Evolutionary conservation across 1,140 invertebrate genomes (phyloP).

Genomic region (Aphelinus atriplicis): DNA sequence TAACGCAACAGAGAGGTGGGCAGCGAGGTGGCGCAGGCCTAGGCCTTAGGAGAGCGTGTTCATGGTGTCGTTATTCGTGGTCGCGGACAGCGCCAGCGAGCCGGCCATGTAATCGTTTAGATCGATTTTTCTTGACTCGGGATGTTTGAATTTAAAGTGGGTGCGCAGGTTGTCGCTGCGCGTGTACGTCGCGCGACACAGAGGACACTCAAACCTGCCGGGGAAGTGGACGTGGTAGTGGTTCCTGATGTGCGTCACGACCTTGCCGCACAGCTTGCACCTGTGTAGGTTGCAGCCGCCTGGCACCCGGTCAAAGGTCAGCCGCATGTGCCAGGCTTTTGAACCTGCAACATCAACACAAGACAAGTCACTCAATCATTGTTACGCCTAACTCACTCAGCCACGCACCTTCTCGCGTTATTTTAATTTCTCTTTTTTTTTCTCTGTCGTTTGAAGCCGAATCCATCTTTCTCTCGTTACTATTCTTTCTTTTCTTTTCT

Average conservation of each 20-base stretch:
- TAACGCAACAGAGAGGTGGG: slow-evolving; percentile 44
- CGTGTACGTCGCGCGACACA: slow-evolving; percentile 86
- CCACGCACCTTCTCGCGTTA: slow-evolving; percentile 38
- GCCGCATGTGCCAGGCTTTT: slow-evolving; percentile 91
- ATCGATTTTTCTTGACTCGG: slow-evolving; percentile 85
- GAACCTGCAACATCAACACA: slow-evolving; percentile 83
- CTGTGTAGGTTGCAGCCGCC: slow-evolving; percentile 88
- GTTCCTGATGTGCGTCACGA: slow-evolving; percentile 90
- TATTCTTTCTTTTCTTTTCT: background rate
- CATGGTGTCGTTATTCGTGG: slow-evolving; percentile 66
- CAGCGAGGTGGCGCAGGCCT: slow-evolving; percentile 48
- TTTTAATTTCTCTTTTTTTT: slow-evolving; percentile 21
- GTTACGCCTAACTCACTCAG: slow-evolving; percentile 50
- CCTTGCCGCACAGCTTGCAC: slow-evolving; percentile 90
- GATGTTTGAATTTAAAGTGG: slow-evolving; percentile 90
- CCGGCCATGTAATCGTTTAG: slow-evolving; percentile 64
- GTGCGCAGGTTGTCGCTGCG: slow-evolving; percentile 88
- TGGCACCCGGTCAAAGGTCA: slow-evolving; percentile 88
- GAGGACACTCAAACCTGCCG: slow-evolving; percentile 86
- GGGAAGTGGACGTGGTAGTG: slow-evolving; percentile 91
- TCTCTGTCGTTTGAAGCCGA: slow-evolving; percentile 26
- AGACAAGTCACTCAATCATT: slow-evolving; percentile 68
- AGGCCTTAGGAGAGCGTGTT: slow-evolving; percentile 65
- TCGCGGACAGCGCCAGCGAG: slow-evolving; percentile 66
- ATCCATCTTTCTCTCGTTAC: background rate